Evolutionary conservation across 23 tunicate genomes (phyloP), one percentile per base, ranked within the genome.

Genomic region (Halocynthia aurantium): DNA sequence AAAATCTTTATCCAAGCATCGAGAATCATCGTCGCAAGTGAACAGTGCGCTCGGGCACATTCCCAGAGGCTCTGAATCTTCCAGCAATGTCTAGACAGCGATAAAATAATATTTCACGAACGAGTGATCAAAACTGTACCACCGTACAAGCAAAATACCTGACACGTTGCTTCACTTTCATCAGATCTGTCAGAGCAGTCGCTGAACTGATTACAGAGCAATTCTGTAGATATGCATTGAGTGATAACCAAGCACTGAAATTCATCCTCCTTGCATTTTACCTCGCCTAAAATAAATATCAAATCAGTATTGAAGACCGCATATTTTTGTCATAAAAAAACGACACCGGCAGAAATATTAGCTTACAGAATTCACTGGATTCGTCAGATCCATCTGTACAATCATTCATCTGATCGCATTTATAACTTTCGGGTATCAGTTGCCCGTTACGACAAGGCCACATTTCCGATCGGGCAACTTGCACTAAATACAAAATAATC

Each of bases 351-450:
- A 58, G n/a, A 58, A 58, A n/a, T 13, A 13, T 58, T n/a, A 9
- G 6, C 70, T 65, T 65, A 65, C 70, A 65, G 0, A 10, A 40
- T 65, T 65, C 70, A 9, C 70, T 65, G 49, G 10, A 65, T 65
- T 65, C 70, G 31, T 65, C 70, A 0, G 70, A 65, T 11, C 70
- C 70, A 15, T 65, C 70, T 2, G 0, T 10, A 65, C 70, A 65
- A 65, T 65, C 70, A 8, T 1, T 8, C 0, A 15, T 5, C 70
- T 8, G 2, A 15, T 65, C 70, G 19, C 70, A 65, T 15, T 8
- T 0, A 49, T 5, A 65, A 8, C 22, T 65, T 11, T 11, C 70
- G 22, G 5, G 2, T 5, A 65, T 65, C 0, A 10, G 19, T 65
- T 10, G 19, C 6, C 70, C 70, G 19, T 65, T 65, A 11, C 19